These are phyloP conservation scores for Coelopa frigida DNA, from an alignment of 1,140 invertebrate genomes.

Conservation along the genomic window DNA sequence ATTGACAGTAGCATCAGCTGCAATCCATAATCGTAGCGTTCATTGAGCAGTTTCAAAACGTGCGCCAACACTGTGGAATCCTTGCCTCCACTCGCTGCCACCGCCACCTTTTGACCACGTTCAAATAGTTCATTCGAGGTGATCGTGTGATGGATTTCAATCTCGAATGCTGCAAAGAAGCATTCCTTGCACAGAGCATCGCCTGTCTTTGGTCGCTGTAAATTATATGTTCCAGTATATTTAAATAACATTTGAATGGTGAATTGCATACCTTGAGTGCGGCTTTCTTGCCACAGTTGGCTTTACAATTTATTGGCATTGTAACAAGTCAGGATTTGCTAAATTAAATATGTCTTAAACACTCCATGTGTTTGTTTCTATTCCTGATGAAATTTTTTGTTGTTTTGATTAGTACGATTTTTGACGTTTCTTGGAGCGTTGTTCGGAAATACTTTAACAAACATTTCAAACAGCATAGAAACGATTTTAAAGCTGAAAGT, in stretches of 20 bases:
- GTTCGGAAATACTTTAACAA: no score
- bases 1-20: slow-evolving; percentile 91
- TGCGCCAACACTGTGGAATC: slow-evolving; percentile 97
- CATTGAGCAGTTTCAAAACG: slow-evolving; percentile 86
- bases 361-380: no score
- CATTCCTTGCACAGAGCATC: slow-evolving; percentile 92
- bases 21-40: slow-evolving; percentile 85
- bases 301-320: slow-evolving; percentile 60
- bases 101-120: slow-evolving; percentile 80
- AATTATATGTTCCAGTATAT: slow-evolving; percentile 26
- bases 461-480: no score
- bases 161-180: slow-evolving; percentile 91
- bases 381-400: no score
- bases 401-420: no score
- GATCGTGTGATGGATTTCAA: slow-evolving; percentile 95
- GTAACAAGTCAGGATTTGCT: slow-evolving; percentile 10
- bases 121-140: slow-evolving; percentile 76
- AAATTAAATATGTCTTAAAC: no score
- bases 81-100: slow-evolving; percentile 97
- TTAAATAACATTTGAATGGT: slow-evolving; percentile 40
- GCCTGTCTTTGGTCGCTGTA: slow-evolving; percentile 79
- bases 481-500: no score
- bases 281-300: slow-evolving; percentile 63
- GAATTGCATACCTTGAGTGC: slow-evolving; percentile 56
- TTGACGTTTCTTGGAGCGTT: no score